phyloP scores from a whole-genome alignment of 2,113 vertebrate species.

The Eurystomus gularis region DNA sequence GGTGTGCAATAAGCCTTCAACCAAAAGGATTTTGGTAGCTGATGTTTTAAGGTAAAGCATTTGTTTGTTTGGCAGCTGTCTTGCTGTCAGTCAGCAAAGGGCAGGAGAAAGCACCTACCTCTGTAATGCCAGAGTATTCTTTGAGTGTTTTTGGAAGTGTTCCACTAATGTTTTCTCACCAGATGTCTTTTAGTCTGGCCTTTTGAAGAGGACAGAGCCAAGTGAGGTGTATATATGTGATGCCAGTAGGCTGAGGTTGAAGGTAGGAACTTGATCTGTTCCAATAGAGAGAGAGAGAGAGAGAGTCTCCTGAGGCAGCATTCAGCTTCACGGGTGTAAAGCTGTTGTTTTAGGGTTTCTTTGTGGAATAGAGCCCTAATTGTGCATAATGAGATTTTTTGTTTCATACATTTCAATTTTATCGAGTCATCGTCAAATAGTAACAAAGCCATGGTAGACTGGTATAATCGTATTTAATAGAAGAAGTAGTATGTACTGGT shows the following conservation, averaged over 20 bases:
- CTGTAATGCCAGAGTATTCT: conserved; percentile 35
- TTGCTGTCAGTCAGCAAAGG: conserved; percentile 34
- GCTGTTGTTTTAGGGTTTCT: background rate
- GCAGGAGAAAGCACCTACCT: conserved; percentile 49
- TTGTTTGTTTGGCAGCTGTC: conserved; percentile 62
- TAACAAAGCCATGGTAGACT: conserved; percentile 79
- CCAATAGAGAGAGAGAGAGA: background rate
- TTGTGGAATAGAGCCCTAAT: conserved; percentile 60
- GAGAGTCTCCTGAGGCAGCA: conserved; percentile 66
- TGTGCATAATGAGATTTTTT: conserved; percentile 62
- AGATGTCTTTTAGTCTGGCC: conserved; percentile 21
- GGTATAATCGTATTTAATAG: conserved; percentile 77
- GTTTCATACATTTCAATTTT: conserved; percentile 74
- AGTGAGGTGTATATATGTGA: background rate
- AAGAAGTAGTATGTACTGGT: conserved; percentile 78
- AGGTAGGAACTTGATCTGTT: conserved; percentile 50
- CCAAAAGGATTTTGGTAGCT: conserved; percentile 56
- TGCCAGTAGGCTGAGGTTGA: conserved; percentile 34
- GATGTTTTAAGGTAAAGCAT: conserved; percentile 49
- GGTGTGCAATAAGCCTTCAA: conserved; percentile 72
- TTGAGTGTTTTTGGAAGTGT: background rate
- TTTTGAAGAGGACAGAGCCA: conserved; percentile 34
- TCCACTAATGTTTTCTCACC: conserved; percentile 20
- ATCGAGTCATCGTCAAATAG: conserved; percentile 69
- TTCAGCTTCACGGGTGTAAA: conserved; percentile 52